Conservation (phyloP, 1,140 invertebrate genomes). For the Chlorops oryzae region DNA sequence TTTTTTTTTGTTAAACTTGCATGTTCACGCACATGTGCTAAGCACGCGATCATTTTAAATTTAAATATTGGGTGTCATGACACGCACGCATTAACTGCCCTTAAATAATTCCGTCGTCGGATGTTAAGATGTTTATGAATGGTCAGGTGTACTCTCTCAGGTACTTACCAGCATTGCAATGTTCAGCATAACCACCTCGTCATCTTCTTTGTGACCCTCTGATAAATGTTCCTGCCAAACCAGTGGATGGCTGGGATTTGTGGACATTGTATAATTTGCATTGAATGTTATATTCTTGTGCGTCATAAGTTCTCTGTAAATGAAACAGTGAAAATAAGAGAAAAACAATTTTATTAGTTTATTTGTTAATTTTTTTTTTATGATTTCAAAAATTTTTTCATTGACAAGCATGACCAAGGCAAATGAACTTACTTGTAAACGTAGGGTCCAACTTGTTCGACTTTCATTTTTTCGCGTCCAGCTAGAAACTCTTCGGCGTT, state of each 20-base stretch:
- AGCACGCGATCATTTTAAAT: conserved; percentile 21
- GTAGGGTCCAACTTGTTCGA: conserved; percentile 82
- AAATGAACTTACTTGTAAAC: conserved; percentile 84
- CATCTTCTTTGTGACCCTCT: conserved; percentile 63
- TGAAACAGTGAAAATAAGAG: neutral
- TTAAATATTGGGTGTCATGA: neutral
- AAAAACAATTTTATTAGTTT: neutral
- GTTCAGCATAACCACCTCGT: conserved; percentile 74
- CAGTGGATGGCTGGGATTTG: conserved; percentile 63
- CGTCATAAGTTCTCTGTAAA: conserved; percentile 60
- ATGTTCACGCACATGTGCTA: conserved; percentile 19
- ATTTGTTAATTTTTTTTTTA: neutral
- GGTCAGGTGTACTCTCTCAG: neutral
- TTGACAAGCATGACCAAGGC: neutral
- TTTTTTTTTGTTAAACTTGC: too few species aligned
- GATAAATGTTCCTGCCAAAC: conserved; percentile 65
- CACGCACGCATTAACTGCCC: too few species aligned
- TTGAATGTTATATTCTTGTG: conserved; percentile 68
- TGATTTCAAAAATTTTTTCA: neutral
- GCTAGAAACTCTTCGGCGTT: conserved; percentile 74
- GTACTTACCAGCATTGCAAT: conserved; percentile 80
- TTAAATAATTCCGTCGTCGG: too few species aligned
- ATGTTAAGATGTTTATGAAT: too few species aligned
- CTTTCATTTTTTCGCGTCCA: conserved; percentile 62
- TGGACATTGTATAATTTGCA: conserved; percentile 65